A percentile compares a stretch with the other conserved stretches of the same genome.
These are phyloP conservation scores for Bucorvus abyssinicus DNA, from an alignment of 2,797 vertebrate genomes.

Conservation along the genomic window DNA sequence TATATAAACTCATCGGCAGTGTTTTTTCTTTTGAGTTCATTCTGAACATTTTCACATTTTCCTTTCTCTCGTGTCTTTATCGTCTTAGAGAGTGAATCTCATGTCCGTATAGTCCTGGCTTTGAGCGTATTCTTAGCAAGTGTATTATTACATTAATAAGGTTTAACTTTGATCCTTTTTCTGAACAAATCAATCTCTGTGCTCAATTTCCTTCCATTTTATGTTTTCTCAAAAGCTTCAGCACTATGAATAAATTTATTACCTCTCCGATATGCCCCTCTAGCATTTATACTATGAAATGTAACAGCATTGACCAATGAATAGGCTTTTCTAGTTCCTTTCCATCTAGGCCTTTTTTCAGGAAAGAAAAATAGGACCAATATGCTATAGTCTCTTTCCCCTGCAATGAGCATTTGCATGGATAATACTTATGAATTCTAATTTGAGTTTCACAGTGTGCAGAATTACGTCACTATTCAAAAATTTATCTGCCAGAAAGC, in stretches of 20 bases:
- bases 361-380: background rate
- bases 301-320: background rate
- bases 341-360: background rate
- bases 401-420: background rate
- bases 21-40: background rate
- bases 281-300: conserved; percentile 5
- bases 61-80: background rate
- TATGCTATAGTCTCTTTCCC: background rate
- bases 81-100: background rate
- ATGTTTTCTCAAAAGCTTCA: background rate
- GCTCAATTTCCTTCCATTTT: conserved; percentile 23
- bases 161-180: conserved; percentile 35
- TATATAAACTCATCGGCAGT: background rate
- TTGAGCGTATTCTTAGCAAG: background rate
- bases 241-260: conserved; percentile 25
- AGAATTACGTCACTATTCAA: background rate
- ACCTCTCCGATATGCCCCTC: background rate
- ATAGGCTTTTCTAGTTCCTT: conserved; percentile 24
- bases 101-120: background rate
- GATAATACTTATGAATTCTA: conserved; percentile 18
- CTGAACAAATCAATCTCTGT: conserved; percentile 29
- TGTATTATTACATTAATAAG: conserved; percentile 33
- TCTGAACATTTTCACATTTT: background rate
- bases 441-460: background rate
- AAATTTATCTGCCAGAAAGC: background rate